Conservation (phyloP, 2,113 vertebrate genomes). For the Etia nguti region DNA sequence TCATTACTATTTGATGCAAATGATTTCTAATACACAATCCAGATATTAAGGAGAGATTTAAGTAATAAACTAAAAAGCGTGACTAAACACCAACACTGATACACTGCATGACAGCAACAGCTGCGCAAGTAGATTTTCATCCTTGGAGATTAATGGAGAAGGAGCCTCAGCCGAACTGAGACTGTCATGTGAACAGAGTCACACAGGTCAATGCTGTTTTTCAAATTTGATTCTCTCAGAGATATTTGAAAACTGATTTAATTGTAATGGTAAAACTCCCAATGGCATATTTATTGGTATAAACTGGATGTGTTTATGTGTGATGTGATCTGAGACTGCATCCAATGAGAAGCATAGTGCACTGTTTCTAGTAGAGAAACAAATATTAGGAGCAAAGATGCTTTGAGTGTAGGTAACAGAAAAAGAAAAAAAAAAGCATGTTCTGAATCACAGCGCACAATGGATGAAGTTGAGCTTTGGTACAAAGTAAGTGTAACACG, state of each 20-base stretch:
- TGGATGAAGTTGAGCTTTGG: neutral
- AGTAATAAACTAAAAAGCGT: neutral
- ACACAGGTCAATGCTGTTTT: conserved; percentile 1
- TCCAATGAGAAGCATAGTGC: neutral
- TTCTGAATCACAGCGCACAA: neutral
- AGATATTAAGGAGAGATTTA: neutral
- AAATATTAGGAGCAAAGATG: neutral
- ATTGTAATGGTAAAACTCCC: neutral
- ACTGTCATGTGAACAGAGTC: neutral
- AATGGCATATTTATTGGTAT: neutral
- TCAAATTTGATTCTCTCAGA: conserved; percentile 1
- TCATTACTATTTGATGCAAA: neutral
- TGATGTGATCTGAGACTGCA: neutral
- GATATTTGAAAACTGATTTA: neutral
- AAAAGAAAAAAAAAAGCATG: neutral
- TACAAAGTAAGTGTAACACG: neutral
- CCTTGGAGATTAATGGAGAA: neutral
- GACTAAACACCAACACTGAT: conserved; percentile 2
- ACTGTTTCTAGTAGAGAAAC: neutral
- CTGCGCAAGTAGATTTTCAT: conserved; percentile 4
- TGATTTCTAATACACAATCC: neutral
- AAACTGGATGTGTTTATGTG: neutral
- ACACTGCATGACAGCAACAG: neutral
- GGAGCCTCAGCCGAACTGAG: neutral
- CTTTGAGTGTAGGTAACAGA: neutral